Percentiles rank a stretch among this genome's conserved stretches.
Conservation (phyloP, 2,888 invertebrate species). For the Drosophila pullipes region DNA sequence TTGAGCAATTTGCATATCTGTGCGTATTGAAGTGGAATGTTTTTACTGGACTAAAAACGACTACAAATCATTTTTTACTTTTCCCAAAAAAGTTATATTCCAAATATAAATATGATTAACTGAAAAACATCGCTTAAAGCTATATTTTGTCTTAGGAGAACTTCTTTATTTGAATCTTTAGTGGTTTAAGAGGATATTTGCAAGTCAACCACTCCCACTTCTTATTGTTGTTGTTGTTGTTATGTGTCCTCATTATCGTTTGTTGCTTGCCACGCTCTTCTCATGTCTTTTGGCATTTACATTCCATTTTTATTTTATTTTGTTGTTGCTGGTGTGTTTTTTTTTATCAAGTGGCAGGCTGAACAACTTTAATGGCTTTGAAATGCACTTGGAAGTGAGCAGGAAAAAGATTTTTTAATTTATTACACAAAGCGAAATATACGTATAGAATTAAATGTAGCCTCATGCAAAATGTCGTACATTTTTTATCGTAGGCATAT, state of each 20-base stretch:
- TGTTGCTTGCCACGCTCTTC: conserved; percentile 62
- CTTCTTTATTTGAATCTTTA: neutral
- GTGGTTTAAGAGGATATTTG: neutral
- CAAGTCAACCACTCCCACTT: neutral
- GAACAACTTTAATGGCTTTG: conserved; percentile 76
- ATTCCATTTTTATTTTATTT: conserved; percentile 48
- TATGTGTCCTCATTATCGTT: conserved; percentile 79
- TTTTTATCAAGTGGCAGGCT: conserved; percentile 65
- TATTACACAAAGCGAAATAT: conserved; percentile 39
- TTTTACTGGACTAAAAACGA: neutral
- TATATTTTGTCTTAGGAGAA: neutral
- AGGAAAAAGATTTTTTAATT: conserved; percentile 60
- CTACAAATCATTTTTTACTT: neutral
- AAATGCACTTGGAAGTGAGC: conserved; percentile 72
- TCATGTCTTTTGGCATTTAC: conserved; percentile 77
- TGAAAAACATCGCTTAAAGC: neutral
- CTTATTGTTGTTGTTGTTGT: conserved; percentile 49
- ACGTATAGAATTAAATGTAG: conserved; percentile 6
- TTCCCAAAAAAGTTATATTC: neutral
- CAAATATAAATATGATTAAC: neutral
- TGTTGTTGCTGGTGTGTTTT: conserved; percentile 21
- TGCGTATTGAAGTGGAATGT: neutral
- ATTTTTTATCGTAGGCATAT: conserved; percentile 1
- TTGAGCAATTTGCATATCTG: neutral
- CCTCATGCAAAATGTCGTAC: conserved; percentile 16